Evolutionary conservation across 2,888 invertebrate species (phyloP), one percentile per base, ranked within the genome.

Genomic region (Helicoverpa assulta): DNA sequence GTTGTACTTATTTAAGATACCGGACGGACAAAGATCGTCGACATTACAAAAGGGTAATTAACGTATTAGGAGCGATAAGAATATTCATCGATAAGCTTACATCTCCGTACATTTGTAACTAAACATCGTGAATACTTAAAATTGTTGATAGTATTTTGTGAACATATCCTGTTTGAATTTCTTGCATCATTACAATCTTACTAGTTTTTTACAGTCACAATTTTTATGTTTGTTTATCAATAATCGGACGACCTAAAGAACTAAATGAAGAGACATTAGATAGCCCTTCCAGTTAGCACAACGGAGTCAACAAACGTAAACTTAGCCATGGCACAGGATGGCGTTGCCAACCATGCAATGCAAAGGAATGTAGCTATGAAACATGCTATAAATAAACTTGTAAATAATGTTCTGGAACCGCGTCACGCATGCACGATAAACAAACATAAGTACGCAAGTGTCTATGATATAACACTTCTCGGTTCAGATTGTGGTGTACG

Each of bases 331-430:
- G 33, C 51, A 72, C 18, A 51, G 52, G 16, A 47, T 29, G 47
- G 51, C 54, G 76, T 67, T 69, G 57, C 68, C 73, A 73, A 73
- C 50, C 58, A 21, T 58, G 21, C 37, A 51, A 19, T 69, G 55
- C 50, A 40, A 51, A 62, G 47, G 59, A 63, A 68, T 72, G 54
- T 55, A 63, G 67, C 72, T 67, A 55, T 73, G 81, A 64, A 81
- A 56, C 69, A 53, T 47, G 18, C 70, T 83, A 83, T 68, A 76
- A 70, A 76, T 83, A 83, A 29, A 73, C 62, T 61, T 58, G 67
- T 65, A 71, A 79, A 80, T 80, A 66, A 80, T 58, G 65, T 70
- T 76, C 60, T 69, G 70, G 81, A 80, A 76, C 50, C 55, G 70
- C 81, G 80, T 78, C 75, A 83, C 65, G 29, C 51, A 54, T 73